phyloP scores from a whole-genome alignment of 1,140 invertebrate species.

The Potamilus streckersoni region DNA sequence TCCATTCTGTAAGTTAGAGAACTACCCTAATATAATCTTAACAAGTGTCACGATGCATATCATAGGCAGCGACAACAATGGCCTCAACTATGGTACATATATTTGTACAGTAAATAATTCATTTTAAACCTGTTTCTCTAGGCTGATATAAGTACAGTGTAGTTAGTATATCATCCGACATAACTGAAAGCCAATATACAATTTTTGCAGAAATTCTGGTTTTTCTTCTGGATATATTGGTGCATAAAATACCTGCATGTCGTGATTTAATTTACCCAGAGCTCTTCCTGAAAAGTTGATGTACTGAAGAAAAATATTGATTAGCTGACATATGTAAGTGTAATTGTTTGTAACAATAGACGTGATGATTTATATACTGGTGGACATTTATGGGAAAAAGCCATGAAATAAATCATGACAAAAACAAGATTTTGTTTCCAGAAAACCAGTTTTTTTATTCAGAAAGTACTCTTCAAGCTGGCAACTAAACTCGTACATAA shows the following conservation, averaged over 20 bases:
- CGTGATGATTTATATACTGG: conserved; percentile 4
- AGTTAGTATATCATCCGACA: too few relatives aligned
- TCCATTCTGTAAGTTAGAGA: too few relatives aligned
- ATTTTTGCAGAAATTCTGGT: too few relatives aligned
- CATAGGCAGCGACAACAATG: too few relatives aligned
- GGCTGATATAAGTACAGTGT: too few relatives aligned
- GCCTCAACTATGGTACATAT: too few relatives aligned
- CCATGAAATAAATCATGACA: conserved; percentile 21
- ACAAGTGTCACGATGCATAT: too few relatives aligned
- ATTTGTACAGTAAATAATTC: too few relatives aligned
- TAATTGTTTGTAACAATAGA: neutral
- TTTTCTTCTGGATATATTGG: too few relatives aligned
- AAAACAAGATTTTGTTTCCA: conserved; percentile 5
- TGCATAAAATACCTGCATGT: conserved; percentile 2
- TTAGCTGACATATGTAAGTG: conserved; percentile 13
- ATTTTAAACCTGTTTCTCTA: too few relatives aligned
- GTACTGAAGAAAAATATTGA: conserved; percentile 8
- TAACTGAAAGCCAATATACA: too few relatives aligned
- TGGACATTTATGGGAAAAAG: neutral
- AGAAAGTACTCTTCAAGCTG: conserved; percentile 12
- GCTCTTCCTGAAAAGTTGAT: conserved; percentile 2
- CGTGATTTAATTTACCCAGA: conserved; percentile 4
- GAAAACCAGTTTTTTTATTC: conserved; percentile 7
- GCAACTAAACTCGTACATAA: conserved; percentile 15
- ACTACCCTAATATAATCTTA: too few relatives aligned